A percentile compares a stretch with the other conserved stretches of the same genome.
phyloP scores from a whole-genome alignment of 2,888 invertebrate species.

The Apoderus coryli region DNA sequence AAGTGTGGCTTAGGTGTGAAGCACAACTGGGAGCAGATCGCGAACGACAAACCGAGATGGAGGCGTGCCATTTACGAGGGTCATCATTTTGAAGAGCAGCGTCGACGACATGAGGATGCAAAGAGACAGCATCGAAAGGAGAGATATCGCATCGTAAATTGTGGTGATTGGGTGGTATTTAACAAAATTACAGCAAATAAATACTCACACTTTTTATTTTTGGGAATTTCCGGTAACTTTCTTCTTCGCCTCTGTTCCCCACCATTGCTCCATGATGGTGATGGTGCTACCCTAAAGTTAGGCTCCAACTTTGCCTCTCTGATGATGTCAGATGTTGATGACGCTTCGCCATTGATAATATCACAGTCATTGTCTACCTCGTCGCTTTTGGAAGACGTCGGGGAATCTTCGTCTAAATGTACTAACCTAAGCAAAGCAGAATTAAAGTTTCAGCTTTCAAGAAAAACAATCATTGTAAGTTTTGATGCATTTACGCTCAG shows the following conservation, averaged over 20 bases:
- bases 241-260: constrained; percentile 52
- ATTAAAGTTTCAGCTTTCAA: constrained; percentile 1
- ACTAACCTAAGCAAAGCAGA: constrained; percentile 51
- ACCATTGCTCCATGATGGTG: constrained; percentile 22
- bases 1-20: no score
- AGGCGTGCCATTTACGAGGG: no score
- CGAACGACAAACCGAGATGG: no score
- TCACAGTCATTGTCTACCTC: constrained; percentile 42
- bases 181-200: neutral
- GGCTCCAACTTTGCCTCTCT: constrained; percentile 12
- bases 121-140: no score
- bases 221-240: constrained; percentile 80
- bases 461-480: neutral
- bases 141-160: no score
- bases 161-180: constrained; percentile 4
- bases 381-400: constrained; percentile 62
- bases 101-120: no score
- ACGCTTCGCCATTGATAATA: constrained; percentile 19
- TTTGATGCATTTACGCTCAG: neutral
- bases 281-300: constrained; percentile 14
- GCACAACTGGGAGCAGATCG: no score
- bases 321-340: constrained; percentile 33
- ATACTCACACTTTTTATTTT: constrained; percentile 68
- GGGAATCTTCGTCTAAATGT: constrained; percentile 72
- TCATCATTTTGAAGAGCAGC: no score